phyloP scores from a whole-genome alignment of 23 tunicate species.

The Corella eumyota region DNA sequence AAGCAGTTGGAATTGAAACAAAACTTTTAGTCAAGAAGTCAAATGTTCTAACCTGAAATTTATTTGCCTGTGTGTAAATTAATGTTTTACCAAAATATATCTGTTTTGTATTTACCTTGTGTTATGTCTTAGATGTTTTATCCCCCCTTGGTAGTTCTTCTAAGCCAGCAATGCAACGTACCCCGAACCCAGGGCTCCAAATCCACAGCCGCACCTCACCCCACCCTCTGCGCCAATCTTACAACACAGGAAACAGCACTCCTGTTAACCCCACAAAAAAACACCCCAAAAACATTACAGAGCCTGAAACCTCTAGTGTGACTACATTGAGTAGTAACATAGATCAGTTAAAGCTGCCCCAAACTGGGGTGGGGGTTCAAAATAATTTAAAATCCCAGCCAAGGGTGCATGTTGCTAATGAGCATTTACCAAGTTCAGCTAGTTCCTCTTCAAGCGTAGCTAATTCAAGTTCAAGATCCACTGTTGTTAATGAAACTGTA shows the following conservation, averaged over 20 bases:
- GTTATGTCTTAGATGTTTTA: background rate
- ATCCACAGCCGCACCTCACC: constrained; percentile 35
- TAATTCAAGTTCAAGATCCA: too few relatives aligned
- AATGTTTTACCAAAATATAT: background rate
- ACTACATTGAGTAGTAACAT: too few relatives aligned
- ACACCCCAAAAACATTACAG: background rate
- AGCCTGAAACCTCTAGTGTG: too few relatives aligned
- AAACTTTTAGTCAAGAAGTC: background rate
- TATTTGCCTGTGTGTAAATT: background rate
- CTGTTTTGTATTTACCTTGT: background rate
- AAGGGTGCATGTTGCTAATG: too few relatives aligned
- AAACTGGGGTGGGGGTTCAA: too few relatives aligned
- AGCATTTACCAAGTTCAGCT: too few relatives aligned
- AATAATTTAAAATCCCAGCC: too few relatives aligned
- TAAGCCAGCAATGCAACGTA: background rate
- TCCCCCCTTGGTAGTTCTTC: background rate
- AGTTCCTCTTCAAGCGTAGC: too few relatives aligned
- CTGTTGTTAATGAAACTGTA: too few relatives aligned
- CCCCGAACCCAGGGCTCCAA: constrained; percentile 5
- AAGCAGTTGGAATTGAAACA: too few relatives aligned
- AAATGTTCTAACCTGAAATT: too few relatives aligned
- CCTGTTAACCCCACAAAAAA: background rate
- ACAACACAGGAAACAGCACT: constrained; percentile 9
- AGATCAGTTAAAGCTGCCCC: too few relatives aligned
- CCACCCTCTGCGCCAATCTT: constrained; percentile 42